phyloP scores from a whole-genome alignment of 2,888 invertebrate genomes.

The Pseudococcus longispinus region DNA sequence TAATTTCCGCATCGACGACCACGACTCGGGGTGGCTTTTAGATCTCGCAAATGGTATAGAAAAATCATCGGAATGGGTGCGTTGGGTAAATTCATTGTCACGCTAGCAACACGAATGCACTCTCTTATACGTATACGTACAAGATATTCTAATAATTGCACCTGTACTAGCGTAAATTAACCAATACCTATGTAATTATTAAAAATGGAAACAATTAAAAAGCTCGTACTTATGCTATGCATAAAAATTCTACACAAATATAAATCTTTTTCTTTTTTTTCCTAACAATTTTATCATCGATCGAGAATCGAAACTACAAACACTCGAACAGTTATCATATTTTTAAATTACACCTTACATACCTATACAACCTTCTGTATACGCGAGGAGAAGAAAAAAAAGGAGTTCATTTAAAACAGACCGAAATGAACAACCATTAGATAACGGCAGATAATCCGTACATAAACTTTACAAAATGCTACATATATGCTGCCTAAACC shows the following conservation, averaged over 20 bases:
- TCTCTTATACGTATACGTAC: background rate
- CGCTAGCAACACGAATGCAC: too few species aligned
- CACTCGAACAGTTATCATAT: background rate
- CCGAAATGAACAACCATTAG: background rate
- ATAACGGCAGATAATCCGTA: conserved; percentile 13
- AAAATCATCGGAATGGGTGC: background rate
- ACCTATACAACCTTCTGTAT: background rate
- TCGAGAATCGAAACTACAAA: background rate
- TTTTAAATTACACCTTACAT: conserved; percentile 4
- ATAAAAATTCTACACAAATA: background rate
- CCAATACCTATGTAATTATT: background rate
- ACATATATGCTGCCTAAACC: conserved; percentile 12
- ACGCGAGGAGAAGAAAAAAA: background rate
- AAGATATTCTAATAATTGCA: background rate
- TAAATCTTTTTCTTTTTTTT: background rate
- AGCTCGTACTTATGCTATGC: background rate
- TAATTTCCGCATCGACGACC: background rate
- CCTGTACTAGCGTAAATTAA: background rate
- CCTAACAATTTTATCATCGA: background rate
- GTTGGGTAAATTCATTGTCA: background rate
- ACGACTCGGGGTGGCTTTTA: background rate
- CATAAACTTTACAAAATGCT: background rate
- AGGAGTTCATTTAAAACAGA: conserved; percentile 16
- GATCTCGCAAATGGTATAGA: background rate
- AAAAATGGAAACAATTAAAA: background rate